Percentiles rank a stretch among this genome's conserved stretches.
phyloP scores from a whole-genome alignment of 35 echinoderm and acorn worm genomes.

The Chiridota heheva region DNA sequence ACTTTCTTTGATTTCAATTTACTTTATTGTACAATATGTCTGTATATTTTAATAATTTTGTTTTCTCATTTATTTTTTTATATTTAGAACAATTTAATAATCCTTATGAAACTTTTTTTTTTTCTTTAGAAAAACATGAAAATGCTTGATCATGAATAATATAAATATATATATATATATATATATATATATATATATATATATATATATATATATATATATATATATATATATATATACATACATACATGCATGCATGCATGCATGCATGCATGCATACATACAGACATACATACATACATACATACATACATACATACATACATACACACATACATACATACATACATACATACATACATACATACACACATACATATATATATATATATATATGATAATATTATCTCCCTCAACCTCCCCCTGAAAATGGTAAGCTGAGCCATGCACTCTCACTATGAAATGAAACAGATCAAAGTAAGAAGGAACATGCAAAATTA shows the following conservation, averaged over 20 bases:
- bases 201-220: slow-evolving; percentile 1
- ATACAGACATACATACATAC: no score
- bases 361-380: slow-evolving; percentile 32
- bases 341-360: slow-evolving; percentile 30
- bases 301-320: slow-evolving; percentile 23
- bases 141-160: neutral
- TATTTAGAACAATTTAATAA: no score
- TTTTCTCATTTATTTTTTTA: no score
- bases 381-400: no score
- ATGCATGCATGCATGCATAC: neutral
- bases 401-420: neutral
- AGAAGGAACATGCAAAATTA: no score
- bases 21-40: no score
- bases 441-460: no score
- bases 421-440: no score
- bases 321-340: slow-evolving; percentile 23
- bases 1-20: no score
- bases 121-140: neutral
- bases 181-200: slow-evolving; percentile 10
- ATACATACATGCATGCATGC: slow-evolving; percentile 12
- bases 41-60: no score
- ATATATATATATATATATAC: slow-evolving; percentile 10
- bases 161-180: slow-evolving; percentile 7
- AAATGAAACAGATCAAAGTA: no score
- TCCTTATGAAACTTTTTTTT: neutral